Conservation (phyloP, 2,888 invertebrate species). For the Gastrophysa polygoni region DNA sequence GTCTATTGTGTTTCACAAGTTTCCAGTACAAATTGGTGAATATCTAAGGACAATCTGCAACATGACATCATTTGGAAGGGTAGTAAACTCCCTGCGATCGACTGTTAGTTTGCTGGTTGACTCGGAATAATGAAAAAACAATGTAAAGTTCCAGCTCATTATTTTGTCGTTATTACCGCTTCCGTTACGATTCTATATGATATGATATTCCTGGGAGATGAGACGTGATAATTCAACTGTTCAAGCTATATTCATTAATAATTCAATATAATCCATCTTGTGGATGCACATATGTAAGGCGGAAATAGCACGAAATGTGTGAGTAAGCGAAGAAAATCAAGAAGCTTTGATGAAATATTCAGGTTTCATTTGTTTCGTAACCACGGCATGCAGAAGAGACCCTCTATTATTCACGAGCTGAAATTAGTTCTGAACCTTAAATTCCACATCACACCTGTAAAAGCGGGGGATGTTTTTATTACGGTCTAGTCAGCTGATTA, state of each 20-base stretch:
- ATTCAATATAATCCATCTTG: neutral
- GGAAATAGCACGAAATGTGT: neutral
- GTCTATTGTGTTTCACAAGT: too few relatives aligned
- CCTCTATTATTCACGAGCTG: conserved; percentile 28
- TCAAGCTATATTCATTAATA: neutral
- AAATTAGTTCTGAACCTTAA: conserved; percentile 29
- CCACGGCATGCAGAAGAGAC: conserved; percentile 21
- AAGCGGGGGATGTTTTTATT: conserved; percentile 3
- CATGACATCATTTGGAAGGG: too few relatives aligned
- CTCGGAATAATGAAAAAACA: too few relatives aligned
- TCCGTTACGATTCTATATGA: too few relatives aligned
- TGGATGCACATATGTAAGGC: neutral
- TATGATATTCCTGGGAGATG: too few relatives aligned
- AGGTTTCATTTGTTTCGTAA: conserved; percentile 30
- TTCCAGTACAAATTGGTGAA: too few relatives aligned
- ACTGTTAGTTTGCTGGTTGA: too few relatives aligned
- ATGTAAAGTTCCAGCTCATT: too few relatives aligned
- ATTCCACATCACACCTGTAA: conserved; percentile 23
- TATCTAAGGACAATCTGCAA: too few relatives aligned
- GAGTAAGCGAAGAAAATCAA: conserved; percentile 22
- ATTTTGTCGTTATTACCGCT: too few relatives aligned
- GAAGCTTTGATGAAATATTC: conserved; percentile 27
- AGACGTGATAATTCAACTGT: neutral
- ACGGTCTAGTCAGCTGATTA: neutral
- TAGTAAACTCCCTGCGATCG: too few relatives aligned